Percentiles rank a stretch among this genome's conserved stretches.
These are phyloP conservation scores for Pomacea maculata DNA, from an alignment of 1,140 invertebrate species.

Conservation along the genomic window DNA sequence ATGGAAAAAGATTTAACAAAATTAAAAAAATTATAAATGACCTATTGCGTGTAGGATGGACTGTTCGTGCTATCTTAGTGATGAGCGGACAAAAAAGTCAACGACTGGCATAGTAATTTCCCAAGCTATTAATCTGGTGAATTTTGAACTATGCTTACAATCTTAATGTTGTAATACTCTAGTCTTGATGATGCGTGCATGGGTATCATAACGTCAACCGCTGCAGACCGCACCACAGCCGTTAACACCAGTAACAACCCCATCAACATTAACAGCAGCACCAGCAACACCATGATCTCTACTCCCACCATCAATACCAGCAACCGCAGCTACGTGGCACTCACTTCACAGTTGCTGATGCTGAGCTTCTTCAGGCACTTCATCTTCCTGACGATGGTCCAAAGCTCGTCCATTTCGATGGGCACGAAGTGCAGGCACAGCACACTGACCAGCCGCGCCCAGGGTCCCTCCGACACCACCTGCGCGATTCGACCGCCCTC, in stretches of 20 bases:
- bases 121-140: no score
- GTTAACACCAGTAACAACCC: not conserved
- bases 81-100: no score
- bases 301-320: not conserved
- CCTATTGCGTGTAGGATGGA: no score
- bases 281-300: not conserved
- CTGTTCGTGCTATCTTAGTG: no score
- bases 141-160: no score
- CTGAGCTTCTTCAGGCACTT: slow-evolving; percentile 50
- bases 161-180: no score
- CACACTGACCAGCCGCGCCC: slow-evolving; percentile 37
- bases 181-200: no score
- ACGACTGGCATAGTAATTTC: no score
- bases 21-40: not conserved
- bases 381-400: slow-evolving; percentile 49
- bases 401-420: slow-evolving; percentile 57
- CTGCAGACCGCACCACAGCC: not conserved
- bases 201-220: not conserved
- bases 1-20: not conserved
- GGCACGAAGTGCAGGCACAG: slow-evolving; percentile 58
- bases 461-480: slow-evolving; percentile 26
- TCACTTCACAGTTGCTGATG: slow-evolving; percentile 60
- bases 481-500: slow-evolving; percentile 45
- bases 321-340: not conserved
- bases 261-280: not conserved